Percentiles rank a stretch among this genome's conserved stretches.
phyloP scores from a whole-genome alignment of 2,888 invertebrate genomes.

The Dasypolia templi region DNA sequence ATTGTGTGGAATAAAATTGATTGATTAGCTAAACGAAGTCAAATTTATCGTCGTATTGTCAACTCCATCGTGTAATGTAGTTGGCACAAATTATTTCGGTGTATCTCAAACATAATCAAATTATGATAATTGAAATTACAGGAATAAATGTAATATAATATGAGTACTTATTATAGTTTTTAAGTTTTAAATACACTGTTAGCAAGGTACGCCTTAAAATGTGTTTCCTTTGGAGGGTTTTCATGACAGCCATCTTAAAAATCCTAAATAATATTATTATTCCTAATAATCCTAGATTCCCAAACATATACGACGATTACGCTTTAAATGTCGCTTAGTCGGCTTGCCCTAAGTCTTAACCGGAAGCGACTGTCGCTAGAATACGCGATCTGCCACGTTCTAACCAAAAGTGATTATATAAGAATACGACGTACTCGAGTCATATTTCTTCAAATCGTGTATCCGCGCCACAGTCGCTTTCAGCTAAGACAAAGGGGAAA shows the following conservation, averaged over 20 bases:
- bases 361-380: not conserved
- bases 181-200: slow-evolving; percentile 60
- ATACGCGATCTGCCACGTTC: no score
- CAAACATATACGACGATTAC: not conserved
- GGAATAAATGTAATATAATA: slow-evolving; percentile 49
- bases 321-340: not conserved
- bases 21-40: no score
- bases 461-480: not conserved
- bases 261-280: slow-evolving; percentile 10
- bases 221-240: slow-evolving; percentile 29
- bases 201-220: slow-evolving; percentile 45
- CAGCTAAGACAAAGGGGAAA: not conserved
- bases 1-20: no score
- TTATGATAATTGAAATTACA: slow-evolving; percentile 54
- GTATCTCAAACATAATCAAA: slow-evolving; percentile 50
- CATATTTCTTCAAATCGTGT: not conserved
- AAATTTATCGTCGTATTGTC: no score
- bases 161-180: slow-evolving; percentile 63
- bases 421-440: not conserved
- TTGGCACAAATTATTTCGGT: slow-evolving; percentile 16
- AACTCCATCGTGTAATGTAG: not conserved
- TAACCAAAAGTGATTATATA: no score
- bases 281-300: slow-evolving; percentile 1
- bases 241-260: not conserved
- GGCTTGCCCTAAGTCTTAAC: not conserved